Evolutionary conservation across 2,113 vertebrate genomes (phyloP).

Genomic region (Silurus asotus): DNA sequence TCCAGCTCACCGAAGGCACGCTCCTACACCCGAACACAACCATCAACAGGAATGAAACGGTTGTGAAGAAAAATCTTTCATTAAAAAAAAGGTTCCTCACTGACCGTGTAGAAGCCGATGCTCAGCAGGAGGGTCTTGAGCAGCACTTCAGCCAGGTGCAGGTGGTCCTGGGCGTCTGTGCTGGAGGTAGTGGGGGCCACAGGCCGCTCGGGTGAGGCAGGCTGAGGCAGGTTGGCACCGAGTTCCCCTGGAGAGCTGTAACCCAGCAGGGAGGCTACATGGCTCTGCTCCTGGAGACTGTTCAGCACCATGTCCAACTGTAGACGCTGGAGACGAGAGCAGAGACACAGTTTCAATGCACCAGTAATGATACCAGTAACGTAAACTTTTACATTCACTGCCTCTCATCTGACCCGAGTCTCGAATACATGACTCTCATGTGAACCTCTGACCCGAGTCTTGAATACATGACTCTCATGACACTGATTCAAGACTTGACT

Average conservation of each 20-base stretch:
- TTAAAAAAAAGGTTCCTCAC: background rate
- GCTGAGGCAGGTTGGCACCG: slow-evolving; percentile 57
- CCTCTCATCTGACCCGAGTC: too few species aligned
- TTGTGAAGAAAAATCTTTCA: too few species aligned
- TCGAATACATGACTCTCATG: too few species aligned
- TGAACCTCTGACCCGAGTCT: background rate
- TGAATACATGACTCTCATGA: too few species aligned
- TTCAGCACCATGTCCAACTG: slow-evolving; percentile 81
- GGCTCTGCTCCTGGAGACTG: slow-evolving; percentile 80
- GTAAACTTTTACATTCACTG: background rate
- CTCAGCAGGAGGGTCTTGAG: slow-evolving; percentile 78
- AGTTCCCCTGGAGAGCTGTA: slow-evolving; percentile 76
- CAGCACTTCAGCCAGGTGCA: slow-evolving; percentile 76
- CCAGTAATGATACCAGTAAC: background rate
- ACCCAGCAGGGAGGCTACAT: slow-evolving; percentile 76
- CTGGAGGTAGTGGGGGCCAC: slow-evolving; percentile 59
- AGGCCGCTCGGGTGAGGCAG: slow-evolving; percentile 54
- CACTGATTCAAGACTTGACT: too few species aligned
- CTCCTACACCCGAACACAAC: slow-evolving; percentile 63
- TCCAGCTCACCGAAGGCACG: slow-evolving; percentile 78
- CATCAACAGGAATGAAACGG: background rate
- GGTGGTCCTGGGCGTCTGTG: slow-evolving; percentile 66
- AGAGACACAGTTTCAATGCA: background rate
- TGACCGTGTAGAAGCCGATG: slow-evolving; percentile 79
- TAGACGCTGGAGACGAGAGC: slow-evolving; percentile 66